Base-by-base conservation (phyloP, 2,888 invertebrate genomes). In the Formica aserva region DNA sequence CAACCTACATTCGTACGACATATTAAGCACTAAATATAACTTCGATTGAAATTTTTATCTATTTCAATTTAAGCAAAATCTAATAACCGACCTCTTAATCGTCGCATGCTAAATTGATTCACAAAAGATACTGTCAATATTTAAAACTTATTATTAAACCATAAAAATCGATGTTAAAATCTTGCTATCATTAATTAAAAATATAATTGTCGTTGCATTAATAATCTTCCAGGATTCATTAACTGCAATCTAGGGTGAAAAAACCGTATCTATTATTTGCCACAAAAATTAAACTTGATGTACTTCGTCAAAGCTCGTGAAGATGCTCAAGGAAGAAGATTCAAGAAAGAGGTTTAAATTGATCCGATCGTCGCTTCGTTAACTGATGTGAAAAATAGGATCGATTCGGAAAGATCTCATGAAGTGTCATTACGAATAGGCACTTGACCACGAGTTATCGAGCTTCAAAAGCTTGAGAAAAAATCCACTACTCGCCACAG, bases 351-450 rank as follows among this genome's bases (percentile, higher is more conserved):
- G 62, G 22, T 22, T 52, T 55, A 84, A 86, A 86, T 76, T 66
- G 83, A 78, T 15, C 60, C 32, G 81, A 86, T 87, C 66, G 77
- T 83, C 60, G 62, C 72, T 88, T 90, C 81, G 84, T 88, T 90
- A 87, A 78, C 63, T 86, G 78, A 82, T 52, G 82, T 65, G 84
- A 83, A 87, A 88, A 89, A 90, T 90, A 84, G 72, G 86, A 90
- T 87, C 85, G 90, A 48, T 85, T 84, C 72, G 65, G 67, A 74
- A 80, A 85, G 88, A 86, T 88, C 77, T 89, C 89, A 89, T 89
- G 86, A 89, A 89, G 89, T 88, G 88, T 89, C 86, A 88, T 89
- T 89, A 89, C 86, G 83, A 86, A 88, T 87, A 87, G 85, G 77
- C 78, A 87, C 87, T 89, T 90, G 84, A 89, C 85, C 85, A 82